Evolutionary conservation across 2,113 vertebrate species (phyloP), one percentile per base, ranked within the genome.

Genomic region (Speoplatyrhinus poulsoni): DNA sequence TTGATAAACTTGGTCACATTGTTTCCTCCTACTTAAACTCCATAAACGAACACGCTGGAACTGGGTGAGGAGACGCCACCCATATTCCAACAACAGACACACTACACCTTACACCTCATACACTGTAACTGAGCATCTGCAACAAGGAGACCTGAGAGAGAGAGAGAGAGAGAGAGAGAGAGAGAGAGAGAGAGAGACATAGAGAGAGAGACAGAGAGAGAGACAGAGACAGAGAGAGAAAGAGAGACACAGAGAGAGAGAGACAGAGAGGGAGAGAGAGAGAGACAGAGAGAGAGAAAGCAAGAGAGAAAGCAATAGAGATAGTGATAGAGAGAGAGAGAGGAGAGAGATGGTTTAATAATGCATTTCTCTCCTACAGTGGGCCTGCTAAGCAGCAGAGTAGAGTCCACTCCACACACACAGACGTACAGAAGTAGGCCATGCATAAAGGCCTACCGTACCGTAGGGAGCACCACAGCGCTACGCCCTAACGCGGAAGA

Each of bases 371-470:
- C 78, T 82, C 54, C 54, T 72, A 76, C 69, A 75, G 75, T 50
- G 52, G 62, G 15, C 65, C 67, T 77, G 52, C 56, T 65, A 80
- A 49, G 66, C 69, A 81, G 64, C 68, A 54, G 69, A 60, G 81
- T 82, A 26, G 26, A 26, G 26, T 26, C 26, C 26, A 26, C 26
- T 26, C 26, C 26, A 26, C 26, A 26, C 19, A 26, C 19, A 72
- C 84, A 82, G 84, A 88, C 79, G 85, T 87, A 88, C 69, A 83
- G 52, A 88, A 86, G 77, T 85, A 79, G 88, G 83, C 73, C 85
- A 85, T 65, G 41, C 13, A 10, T 41, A 41, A 77, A 77, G 75
- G 65, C 62, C 68, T 48, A 73, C 26, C 26, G 26, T 26, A 26
- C 26, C 26, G 26, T 3, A 26, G 26, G 26, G 65, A 82, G 26